These are phyloP conservation scores for Alsophila aescularia DNA, from an alignment of 2,888 invertebrate species.

Conservation along the genomic window DNA sequence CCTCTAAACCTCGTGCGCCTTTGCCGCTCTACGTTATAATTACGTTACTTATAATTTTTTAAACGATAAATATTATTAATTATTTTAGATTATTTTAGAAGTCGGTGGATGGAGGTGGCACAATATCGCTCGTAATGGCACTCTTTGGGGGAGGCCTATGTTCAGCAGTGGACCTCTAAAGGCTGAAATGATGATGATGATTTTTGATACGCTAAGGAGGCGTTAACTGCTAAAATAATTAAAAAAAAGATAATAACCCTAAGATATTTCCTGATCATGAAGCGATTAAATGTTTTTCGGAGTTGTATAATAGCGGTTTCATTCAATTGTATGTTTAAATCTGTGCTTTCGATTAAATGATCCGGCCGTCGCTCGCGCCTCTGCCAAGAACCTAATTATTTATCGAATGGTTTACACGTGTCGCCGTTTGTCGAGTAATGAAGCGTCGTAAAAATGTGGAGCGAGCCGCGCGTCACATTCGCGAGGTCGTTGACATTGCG, in stretches of 20 bases:
- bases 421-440: conserved; percentile 46
- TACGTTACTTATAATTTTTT: conserved; percentile 21
- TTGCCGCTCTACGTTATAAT: conserved; percentile 11
- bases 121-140: too few species aligned
- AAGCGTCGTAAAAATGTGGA: conserved; percentile 54
- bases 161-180: too few species aligned
- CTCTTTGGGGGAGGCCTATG: too few species aligned
- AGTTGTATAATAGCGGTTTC: background rate
- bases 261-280: conserved; percentile 15
- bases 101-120: too few species aligned
- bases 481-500: conserved; percentile 66
- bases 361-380: conserved; percentile 9
- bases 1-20: conserved; percentile 23
- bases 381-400: conserved; percentile 34
- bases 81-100: too few species aligned
- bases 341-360: conserved; percentile 1
- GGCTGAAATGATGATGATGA: too few species aligned
- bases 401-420: conserved; percentile 48
- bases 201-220: too few species aligned
- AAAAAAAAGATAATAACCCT: too few species aligned
- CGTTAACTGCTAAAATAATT: too few species aligned
- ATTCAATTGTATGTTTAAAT: background rate
- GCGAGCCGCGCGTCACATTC: conserved; percentile 46
- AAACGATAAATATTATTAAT: too few species aligned
- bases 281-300: background rate